These are phyloP conservation scores for Trididemnum nubilum DNA, from an alignment of 23 tunicate species.

Conservation along the genomic window DNA sequence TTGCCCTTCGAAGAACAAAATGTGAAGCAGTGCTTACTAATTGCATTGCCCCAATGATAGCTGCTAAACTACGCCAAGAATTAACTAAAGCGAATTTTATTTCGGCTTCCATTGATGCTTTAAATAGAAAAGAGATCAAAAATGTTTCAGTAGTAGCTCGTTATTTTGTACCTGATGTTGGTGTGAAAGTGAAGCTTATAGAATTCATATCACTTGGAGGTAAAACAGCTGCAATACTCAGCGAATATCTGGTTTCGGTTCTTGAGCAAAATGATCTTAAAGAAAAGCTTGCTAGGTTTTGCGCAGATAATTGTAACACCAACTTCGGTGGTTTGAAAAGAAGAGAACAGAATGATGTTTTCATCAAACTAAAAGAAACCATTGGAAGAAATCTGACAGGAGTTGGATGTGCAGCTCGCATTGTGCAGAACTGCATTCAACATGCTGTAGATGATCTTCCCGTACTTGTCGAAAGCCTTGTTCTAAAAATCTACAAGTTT, in stretches of 20 bases:
- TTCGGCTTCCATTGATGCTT: conserved; percentile 56
- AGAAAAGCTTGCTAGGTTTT: conserved; percentile 65
- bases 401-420: conserved; percentile 63
- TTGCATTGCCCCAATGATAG: conserved; percentile 66
- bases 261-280: conserved; percentile 56
- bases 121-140: conserved; percentile 61
- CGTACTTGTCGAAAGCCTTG: conserved; percentile 33
- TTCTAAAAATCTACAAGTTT: conserved; percentile 43
- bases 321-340: conserved; percentile 68
- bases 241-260: too few species aligned
- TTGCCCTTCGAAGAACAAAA: conserved; percentile 56
- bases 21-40: conserved; percentile 63
- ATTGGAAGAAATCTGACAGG: conserved; percentile 46
- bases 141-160: conserved; percentile 55
- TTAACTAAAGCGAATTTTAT: conserved; percentile 51
- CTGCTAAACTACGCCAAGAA: conserved; percentile 63
- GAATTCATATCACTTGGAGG: conserved; percentile 46
- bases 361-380: conserved; percentile 52
- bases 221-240: too few species aligned
- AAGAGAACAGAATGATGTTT: conserved; percentile 66
- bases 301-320: conserved; percentile 66
- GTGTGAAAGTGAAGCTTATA: conserved; percentile 35
- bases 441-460: conserved; percentile 55
- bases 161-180: conserved; percentile 56
- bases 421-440: conserved; percentile 60